Base-by-base conservation (phyloP, 2,888 invertebrate species). In the Scaptomyza polygonia region DNA sequence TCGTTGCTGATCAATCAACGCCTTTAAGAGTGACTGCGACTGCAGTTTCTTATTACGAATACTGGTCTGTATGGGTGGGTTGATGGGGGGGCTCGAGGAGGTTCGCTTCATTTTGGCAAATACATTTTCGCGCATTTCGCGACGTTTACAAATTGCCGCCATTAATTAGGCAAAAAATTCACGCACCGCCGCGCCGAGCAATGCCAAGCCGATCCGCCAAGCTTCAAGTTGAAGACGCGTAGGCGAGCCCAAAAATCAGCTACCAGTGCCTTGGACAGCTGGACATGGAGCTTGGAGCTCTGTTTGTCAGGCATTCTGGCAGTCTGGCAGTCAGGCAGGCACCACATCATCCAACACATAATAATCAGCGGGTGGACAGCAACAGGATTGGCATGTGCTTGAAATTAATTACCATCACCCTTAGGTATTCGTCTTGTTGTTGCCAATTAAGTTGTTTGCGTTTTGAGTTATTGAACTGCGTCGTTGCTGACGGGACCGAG, bases 141-240 rank as follows among this genome's bases (percentile, higher is more conserved):
- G 90, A 90, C 89, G 88, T 89, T 88, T 88, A 90, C 87, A 90
- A 90, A 90, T 90, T 84, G 79, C 88, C 72, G 82, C 80, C 86
- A 90, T 90, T 90, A 90, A 90, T 90, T 89, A 85, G 79, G 79
- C 74, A 85, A 79, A 84, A 82, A 87, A 76, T 75, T 80, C 79
- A 83, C 84, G 77, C 80, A 80, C 77, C 72, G 67, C 57, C 67
- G 57, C 7, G 14, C 7, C 36, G 42, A 58, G 54, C n/a, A n/a
- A n/a, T n/a, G n/a, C 40, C 53, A 30, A 30, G 6, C n/a, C 55
- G 29, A 27, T 14, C 36, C 43, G 47, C 30, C 49, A 21, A 49
- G 21, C 12, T 55, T 30, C 55, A 53, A 52, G 55, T 51, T 7
- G 53, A 39, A 55, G 55, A 44, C 42, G 39, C 57, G 82, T 88